phyloP scores from a whole-genome alignment of 1,140 invertebrate species.

The Penaeus indicus region DNA sequence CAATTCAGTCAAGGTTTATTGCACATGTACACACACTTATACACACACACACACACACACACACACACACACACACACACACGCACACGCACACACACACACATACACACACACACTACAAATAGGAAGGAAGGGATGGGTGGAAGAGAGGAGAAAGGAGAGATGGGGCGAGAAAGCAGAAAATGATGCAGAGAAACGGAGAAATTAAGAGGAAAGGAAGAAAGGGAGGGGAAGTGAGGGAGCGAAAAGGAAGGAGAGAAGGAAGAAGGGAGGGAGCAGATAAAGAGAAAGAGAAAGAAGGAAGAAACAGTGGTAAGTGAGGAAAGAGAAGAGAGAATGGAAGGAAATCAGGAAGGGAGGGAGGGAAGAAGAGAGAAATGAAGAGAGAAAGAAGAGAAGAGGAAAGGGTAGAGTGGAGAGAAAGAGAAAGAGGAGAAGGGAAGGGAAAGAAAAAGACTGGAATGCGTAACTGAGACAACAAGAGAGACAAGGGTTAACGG shows the following conservation, averaged over 20 bases:
- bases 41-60: neutral
- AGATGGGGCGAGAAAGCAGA: neutral
- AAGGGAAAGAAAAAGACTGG: neutral
- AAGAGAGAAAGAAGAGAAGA: neutral
- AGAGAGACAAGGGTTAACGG: neutral
- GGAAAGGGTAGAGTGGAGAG: neutral
- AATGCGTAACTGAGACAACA: neutral
- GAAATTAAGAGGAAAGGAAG: neutral
- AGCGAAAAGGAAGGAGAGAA: neutral
- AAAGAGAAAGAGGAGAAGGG: neutral
- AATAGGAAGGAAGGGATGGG: neutral
- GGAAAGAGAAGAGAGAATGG: neutral
- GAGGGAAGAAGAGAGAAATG: neutral
- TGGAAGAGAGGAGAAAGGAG: neutral
- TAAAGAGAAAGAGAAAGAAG: no score
- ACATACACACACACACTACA: constrained; percentile 12
- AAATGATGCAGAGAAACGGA: neutral
- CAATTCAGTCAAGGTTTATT: neutral
- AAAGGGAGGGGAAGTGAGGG: neutral
- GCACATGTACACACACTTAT: neutral
- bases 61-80: neutral
- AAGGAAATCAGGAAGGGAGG: neutral
- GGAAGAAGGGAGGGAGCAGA: neutral
- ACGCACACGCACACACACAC: neutral
- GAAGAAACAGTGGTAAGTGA: neutral